phyloP scores from a whole-genome alignment of 1,140 invertebrate species.

The Microplitis demolitor region DNA sequence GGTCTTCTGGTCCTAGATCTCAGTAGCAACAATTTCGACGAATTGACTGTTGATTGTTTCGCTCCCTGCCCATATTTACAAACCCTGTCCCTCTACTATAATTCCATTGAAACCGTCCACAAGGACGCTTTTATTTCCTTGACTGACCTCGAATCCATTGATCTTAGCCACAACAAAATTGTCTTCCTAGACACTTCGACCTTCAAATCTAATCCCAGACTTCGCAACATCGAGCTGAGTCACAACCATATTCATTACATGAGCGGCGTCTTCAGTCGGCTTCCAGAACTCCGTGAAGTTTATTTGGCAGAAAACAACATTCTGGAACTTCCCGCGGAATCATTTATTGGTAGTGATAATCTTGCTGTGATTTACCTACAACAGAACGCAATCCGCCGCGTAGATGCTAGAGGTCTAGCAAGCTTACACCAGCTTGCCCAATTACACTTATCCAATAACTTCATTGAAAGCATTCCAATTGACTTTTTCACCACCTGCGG shows the following conservation, averaged over 20 bases:
- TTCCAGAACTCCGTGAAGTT: conserved; percentile 78
- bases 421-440: conserved; percentile 78
- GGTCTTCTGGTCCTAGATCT: conserved; percentile 80
- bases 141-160: conserved; percentile 77
- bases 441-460: conserved; percentile 86
- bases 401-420: conserved; percentile 75
- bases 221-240: conserved; percentile 83
- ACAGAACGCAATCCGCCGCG: conserved; percentile 80
- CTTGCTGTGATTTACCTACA: conserved; percentile 85
- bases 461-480: conserved; percentile 75
- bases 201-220: conserved; percentile 74
- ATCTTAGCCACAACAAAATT: conserved; percentile 87
- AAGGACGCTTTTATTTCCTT: conserved; percentile 77
- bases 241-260: conserved; percentile 89
- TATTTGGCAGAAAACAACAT: conserved; percentile 92
- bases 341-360: conserved; percentile 77
- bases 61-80: conserved; percentile 76
- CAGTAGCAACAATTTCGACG: conserved; percentile 83
- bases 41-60: conserved; percentile 77
- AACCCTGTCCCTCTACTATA: conserved; percentile 82
- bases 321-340: conserved; percentile 78
- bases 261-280: conserved; percentile 77
- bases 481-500: conserved; percentile 75
- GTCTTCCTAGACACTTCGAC: conserved; percentile 72
- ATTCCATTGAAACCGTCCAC: conserved; percentile 79